phyloP scores from a whole-genome alignment of 2,113 vertebrate species.

The Anseranas semipalmata region DNA sequence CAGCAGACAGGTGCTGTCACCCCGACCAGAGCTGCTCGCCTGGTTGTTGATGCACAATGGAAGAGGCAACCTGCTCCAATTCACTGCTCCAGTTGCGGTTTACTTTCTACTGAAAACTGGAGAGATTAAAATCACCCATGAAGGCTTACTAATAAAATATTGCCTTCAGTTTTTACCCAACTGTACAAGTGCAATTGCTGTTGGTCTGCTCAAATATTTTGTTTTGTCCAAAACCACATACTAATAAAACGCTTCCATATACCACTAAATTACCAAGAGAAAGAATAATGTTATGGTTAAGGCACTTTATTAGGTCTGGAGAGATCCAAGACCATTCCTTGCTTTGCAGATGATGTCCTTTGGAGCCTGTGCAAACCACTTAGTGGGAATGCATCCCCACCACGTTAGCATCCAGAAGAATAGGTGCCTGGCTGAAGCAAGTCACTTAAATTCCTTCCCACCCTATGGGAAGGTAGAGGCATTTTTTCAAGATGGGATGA shows the following conservation, averaged over 20 bases:
- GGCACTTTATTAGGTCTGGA: background rate
- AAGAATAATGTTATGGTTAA: background rate
- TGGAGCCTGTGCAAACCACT: background rate
- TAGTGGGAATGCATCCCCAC: background rate
- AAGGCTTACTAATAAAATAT: background rate
- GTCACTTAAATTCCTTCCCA: background rate
- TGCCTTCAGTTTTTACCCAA: background rate
- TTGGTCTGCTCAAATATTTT: background rate
- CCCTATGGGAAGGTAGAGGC: background rate
- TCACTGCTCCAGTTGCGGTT: background rate
- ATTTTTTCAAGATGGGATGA: background rate
- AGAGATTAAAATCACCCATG: background rate
- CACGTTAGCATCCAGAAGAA: background rate
- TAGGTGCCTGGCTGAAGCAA: background rate
- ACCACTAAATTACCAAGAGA: background rate
- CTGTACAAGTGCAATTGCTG: background rate
- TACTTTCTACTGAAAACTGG: rapidly evolving
- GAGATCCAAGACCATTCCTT: background rate
- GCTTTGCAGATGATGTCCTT: background rate
- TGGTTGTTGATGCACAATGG: rapidly evolving
- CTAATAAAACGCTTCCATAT: background rate
- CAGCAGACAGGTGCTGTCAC: background rate
- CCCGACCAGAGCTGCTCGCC: background rate
- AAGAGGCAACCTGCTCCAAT: background rate
- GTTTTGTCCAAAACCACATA: background rate